Base-by-base conservation (phyloP, 2,113 vertebrate species). In the Hypanus sabinus region DNA sequence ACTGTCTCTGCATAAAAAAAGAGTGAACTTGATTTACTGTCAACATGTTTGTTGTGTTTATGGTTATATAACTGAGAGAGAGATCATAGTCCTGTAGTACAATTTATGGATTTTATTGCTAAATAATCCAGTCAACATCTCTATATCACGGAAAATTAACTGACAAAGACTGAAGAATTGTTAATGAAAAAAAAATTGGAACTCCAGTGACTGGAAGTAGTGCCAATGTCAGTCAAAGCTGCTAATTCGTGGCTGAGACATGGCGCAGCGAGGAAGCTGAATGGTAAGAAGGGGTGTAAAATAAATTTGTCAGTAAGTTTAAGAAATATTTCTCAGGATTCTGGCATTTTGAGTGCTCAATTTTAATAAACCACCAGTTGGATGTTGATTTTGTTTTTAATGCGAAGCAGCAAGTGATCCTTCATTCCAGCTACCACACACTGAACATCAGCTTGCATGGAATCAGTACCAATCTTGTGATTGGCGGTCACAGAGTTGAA, bases 331-430 rank as follows among this genome's bases (percentile, higher is more conserved):
- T 93, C 60, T 93, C 90, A 93, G 90, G 90, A 73, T 71, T 93
- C 5, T 90, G 90, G 65, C 90, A 93, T 93, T 73, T 93, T 93
- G 90, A 46, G 24, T 36, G 38, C 71, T 93, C 90, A 73, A 22
- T 73, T 93, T 93, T 93, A 93, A 93, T 93, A 73, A 73, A 33
- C 90, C 90, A 93, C 68, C 68, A 73, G 68, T 93, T 93, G 90
- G 68, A 93, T 12, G 60, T 68, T 68, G 62, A 60, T 88, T 62
- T 88, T 73, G 71, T 88, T 88, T 88, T 88, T 36, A 79, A 88
- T n/a, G 85, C 20, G 30, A 6, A 62, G 62, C 57, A n/a, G 85
- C 62, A 65, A 88, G 85, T 88, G 57, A 93, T 73, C 90, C 68
- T 70, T 93, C 68, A 71, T 93, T 93, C 90, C 70, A 73, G 36